Percentiles rank a stretch among this genome's conserved stretches.
Evolutionary conservation across 2,113 vertebrate genomes (phyloP).

Genomic region (Antennarius striatus): DNA sequence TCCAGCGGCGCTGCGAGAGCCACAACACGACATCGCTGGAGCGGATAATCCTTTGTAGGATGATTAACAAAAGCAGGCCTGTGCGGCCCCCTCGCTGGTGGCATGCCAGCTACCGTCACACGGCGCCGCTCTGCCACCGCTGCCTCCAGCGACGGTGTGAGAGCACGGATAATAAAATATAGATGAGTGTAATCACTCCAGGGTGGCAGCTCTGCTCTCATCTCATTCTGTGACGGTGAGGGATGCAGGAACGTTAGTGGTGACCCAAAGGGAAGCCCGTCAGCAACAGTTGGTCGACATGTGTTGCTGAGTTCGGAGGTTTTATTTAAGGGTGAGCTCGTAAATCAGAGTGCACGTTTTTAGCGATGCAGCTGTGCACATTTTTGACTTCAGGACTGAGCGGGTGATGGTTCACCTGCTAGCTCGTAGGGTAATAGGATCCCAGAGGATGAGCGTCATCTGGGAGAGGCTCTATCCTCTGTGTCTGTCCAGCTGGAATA

Average conservation of each 20-base stretch:
- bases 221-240: slow-evolving; percentile 31
- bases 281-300: slow-evolving; percentile 1
- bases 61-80: slow-evolving; percentile 58
- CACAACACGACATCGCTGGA: slow-evolving; percentile 35
- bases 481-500: slow-evolving; percentile 5
- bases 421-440: slow-evolving; percentile 10
- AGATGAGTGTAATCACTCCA: slow-evolving; percentile 12
- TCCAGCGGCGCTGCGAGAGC: slow-evolving; percentile 32
- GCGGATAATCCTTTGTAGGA: slow-evolving; percentile 59
- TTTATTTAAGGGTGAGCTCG: slow-evolving; percentile 6
- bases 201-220: neutral
- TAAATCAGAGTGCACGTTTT: slow-evolving; percentile 33
- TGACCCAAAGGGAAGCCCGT: slow-evolving; percentile 25
- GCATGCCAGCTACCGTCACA: slow-evolving; percentile 30
- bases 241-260: slow-evolving; percentile 25
- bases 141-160: slow-evolving; percentile 2
- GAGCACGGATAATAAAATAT: neutral
- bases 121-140: neutral
- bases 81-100: slow-evolving; percentile 32
- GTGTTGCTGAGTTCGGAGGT: slow-evolving; percentile 5
- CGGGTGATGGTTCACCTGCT: slow-evolving; percentile 7
- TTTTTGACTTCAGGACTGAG: slow-evolving; percentile 7
- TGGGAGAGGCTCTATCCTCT: slow-evolving; percentile 5
- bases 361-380: slow-evolving; percentile 19
- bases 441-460: slow-evolving; percentile 14